Conservation (phyloP, 37 sponge, comb jelly and placozoan species). For the Haliclona indistincta region DNA sequence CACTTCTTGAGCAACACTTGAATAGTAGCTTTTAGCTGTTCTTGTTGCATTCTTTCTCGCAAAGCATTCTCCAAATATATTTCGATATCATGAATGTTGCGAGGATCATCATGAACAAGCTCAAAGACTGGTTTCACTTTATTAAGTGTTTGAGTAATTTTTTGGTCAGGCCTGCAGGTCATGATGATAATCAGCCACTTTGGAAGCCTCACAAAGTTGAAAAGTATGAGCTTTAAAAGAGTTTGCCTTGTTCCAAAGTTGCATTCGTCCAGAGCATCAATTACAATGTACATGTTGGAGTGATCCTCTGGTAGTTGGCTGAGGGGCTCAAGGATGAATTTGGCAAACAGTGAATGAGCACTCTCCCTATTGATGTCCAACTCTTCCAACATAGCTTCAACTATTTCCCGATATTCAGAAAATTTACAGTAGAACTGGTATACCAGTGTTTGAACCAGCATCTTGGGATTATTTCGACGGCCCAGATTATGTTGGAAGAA, state of each 20-base stretch:
- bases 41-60: background rate
- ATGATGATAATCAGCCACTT: slow-evolving; percentile 13
- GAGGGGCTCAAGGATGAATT: slow-evolving; percentile 13
- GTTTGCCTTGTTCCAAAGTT: slow-evolving; percentile 9
- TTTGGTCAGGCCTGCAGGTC: slow-evolving; percentile 36
- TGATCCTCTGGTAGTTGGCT: background rate
- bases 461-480: slow-evolving; percentile 10
- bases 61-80: slow-evolving; percentile 5
- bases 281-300: slow-evolving; percentile 6
- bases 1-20: slow-evolving; percentile 32
- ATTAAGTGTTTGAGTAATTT: slow-evolving; percentile 2
- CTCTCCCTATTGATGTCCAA: background rate
- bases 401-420: background rate
- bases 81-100: slow-evolving; percentile 20
- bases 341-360: background rate
- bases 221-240: slow-evolving; percentile 17
- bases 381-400: background rate
- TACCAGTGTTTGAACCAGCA: slow-evolving; percentile 21
- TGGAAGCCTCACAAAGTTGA: slow-evolving; percentile 35
- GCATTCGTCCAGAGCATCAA: slow-evolving; percentile 58
- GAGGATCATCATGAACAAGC: slow-evolving; percentile 30
- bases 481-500: slow-evolving; percentile 30
- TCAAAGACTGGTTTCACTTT: slow-evolving; percentile 20
- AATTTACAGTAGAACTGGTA: slow-evolving; percentile 12
- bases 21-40: slow-evolving; percentile 13